Evolutionary conservation across 2,888 invertebrate species (phyloP).

Genomic region (Folsomia candida): DNA sequence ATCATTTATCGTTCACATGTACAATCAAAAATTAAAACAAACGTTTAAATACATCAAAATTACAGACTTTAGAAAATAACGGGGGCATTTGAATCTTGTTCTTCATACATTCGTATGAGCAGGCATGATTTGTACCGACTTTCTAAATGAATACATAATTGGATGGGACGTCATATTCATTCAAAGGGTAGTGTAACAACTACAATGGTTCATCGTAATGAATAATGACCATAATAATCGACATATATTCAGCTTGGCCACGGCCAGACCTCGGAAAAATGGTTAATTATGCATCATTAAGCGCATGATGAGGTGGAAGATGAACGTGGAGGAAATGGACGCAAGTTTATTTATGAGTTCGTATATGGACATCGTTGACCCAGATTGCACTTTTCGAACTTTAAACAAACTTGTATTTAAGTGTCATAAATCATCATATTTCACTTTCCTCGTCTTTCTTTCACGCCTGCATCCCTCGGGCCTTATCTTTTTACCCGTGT

Average conservation of each 20-base stretch:
- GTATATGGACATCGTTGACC: not conserved
- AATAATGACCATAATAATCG: not conserved
- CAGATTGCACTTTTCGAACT: not conserved
- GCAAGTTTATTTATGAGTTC: slow-evolving; percentile 2
- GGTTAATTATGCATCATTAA: slow-evolving; percentile 2
- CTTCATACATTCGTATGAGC: too few relatives aligned
- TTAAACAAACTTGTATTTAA: not conserved
- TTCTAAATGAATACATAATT: too few relatives aligned
- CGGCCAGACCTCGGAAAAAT: not conserved
- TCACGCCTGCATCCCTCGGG: not conserved
- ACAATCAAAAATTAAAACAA: too few relatives aligned
- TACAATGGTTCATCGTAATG: not conserved
- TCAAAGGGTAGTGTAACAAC: not conserved
- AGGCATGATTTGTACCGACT: too few relatives aligned
- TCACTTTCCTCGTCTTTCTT: slow-evolving; percentile 1
- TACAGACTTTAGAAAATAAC: too few relatives aligned
- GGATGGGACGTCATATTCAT: too few relatives aligned
- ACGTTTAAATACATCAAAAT: too few relatives aligned
- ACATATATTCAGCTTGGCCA: not conserved
- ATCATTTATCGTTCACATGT: too few relatives aligned
- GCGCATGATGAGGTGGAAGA: not conserved
- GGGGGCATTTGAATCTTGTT: too few relatives aligned
- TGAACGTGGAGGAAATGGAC: not conserved
- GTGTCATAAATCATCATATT: not conserved
- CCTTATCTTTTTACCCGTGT: too few relatives aligned